Conservation (phyloP, 2,113 vertebrate genomes). For the Perccottus glenii region DNA sequence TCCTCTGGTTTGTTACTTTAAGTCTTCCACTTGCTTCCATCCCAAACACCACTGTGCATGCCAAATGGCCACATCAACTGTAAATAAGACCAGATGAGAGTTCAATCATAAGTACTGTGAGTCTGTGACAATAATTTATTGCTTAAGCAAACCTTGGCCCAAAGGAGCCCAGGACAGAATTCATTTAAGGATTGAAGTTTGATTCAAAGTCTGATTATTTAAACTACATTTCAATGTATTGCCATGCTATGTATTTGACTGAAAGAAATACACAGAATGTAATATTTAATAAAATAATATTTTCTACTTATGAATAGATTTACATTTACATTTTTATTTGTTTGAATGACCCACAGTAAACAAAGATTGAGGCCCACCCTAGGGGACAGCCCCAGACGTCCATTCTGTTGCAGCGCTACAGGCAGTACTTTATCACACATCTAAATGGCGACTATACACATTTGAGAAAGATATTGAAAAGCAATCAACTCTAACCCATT, state of each 20-base stretch:
- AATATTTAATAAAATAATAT: too few species aligned
- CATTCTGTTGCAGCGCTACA: too few species aligned
- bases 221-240: too few species aligned
- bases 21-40: background rate
- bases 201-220: background rate
- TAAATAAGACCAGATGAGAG: constrained; percentile 2
- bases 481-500: constrained; percentile 2
- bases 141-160: background rate
- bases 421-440: too few species aligned
- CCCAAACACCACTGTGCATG: constrained; percentile 20
- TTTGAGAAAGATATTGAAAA: background rate
- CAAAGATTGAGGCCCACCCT: too few species aligned
- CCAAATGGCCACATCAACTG: constrained; percentile 1
- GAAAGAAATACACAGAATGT: too few species aligned
- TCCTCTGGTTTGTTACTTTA: constrained; percentile 2
- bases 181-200: background rate
- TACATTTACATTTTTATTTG: too few species aligned
- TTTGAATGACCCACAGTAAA: too few species aligned
- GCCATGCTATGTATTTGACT: too few species aligned
- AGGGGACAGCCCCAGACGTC: too few species aligned
- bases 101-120: constrained; percentile 2
- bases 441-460: too few species aligned
- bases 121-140: background rate
- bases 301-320: too few species aligned
- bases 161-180: background rate